phyloP scores from a whole-genome alignment of 2,888 invertebrate species.

The Scaptomyza cyrtandrae region DNA sequence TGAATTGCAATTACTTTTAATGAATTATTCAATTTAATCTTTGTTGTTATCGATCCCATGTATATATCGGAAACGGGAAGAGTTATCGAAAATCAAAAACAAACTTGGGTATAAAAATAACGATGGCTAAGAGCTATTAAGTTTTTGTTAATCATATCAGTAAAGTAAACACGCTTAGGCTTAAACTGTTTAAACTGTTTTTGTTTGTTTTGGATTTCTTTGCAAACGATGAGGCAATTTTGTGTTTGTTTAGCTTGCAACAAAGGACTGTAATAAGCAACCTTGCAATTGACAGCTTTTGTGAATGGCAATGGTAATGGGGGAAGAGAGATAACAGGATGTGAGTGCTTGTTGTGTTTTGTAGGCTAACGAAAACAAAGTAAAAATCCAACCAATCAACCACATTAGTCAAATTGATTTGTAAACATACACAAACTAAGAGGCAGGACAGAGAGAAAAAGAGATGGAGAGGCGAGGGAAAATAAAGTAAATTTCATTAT shows the following conservation, averaged over 20 bases:
- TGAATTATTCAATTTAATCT: too few species aligned
- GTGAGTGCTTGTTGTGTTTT: constrained; percentile 15
- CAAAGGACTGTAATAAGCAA: constrained; percentile 7
- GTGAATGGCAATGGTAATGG: too few species aligned
- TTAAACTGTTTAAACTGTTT: neutral
- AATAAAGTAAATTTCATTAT: constrained; percentile 39
- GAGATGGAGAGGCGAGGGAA: neutral
- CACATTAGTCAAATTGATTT: constrained; percentile 76
- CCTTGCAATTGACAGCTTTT: constrained; percentile 4
- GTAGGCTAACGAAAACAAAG: constrained; percentile 25
- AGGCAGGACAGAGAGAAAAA: too few species aligned
- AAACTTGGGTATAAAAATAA: too few species aligned
- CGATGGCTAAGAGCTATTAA: neutral
- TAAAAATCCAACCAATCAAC: constrained; percentile 50
- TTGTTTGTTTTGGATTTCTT: constrained; percentile 1
- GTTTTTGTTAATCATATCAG: neutral
- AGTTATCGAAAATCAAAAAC: too few species aligned
- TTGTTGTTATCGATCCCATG: too few species aligned
- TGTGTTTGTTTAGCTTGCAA: constrained; percentile 6
- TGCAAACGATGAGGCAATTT: constrained; percentile 5
- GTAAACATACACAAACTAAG: constrained; percentile 55
- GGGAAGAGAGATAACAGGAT: neutral
- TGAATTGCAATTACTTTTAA: too few species aligned
- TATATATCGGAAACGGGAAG: too few species aligned
- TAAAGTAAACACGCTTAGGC: neutral